Base-by-base conservation (phyloP, 1,140 invertebrate genomes). In the Musca vetustissima region DNA sequence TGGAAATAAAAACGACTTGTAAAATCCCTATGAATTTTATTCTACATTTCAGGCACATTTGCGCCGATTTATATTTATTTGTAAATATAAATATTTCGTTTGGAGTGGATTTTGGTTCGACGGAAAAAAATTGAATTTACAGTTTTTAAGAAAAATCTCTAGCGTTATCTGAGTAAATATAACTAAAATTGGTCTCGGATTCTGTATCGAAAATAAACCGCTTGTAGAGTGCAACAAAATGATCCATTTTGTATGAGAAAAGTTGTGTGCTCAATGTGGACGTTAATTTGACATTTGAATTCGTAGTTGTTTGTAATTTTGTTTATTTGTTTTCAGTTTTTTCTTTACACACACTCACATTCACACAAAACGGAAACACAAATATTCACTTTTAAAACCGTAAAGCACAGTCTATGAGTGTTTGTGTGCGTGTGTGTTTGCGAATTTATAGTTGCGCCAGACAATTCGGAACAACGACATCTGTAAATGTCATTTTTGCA, bases 231-330 rank as follows among this genome's bases (percentile, higher is more conserved):
- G 13, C 17, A 53, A n/a, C 17, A 53, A 21, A 53, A 53, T 21
- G 17, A 21, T 53, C 22, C 22, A 53, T 53, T 53, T 53, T 19
- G 17, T 21, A 53, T 17, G 17, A 24, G 17, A 9, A 7, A 43
- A 43, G 36, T 43, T 43, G 6, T 43, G 36, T 43, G 36, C 11
- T 43, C 36, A 11, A 61, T 61, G 22, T 48, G 66, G 66, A 67
- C 66, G 52, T 67, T 67, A 67, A 67, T 67, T 67, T 67, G 66
- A 67, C 66, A 67, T 67, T 67, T 67, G 66, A 67, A 67, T 67
- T 67, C 25, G 50, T 66, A 55, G 53, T 61, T 59, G 24, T 59
- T 59, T 61, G 57, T 61, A 24, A 19, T 25, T 57, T n/a, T 57
- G 6, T 61, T 61, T 61, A 59, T 61, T 61, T 61, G 28, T 17